These are phyloP conservation scores for Steatocranus sp. DNA, from an alignment of 2,797 vertebrate genomes.

Conservation along the genomic window DNA sequence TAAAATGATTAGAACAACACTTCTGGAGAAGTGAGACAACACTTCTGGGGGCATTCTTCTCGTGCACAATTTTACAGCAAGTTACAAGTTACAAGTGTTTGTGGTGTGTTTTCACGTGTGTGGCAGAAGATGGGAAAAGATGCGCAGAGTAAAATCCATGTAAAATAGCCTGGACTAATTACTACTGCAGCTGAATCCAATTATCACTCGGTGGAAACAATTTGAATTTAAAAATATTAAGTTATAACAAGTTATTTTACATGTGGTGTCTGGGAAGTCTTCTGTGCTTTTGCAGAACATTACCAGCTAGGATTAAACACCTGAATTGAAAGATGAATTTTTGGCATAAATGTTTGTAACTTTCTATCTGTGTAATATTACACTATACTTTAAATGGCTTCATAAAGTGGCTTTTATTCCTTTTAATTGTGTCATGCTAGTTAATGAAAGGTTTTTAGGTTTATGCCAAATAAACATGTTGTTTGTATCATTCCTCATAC, in stretches of 20 bases:
- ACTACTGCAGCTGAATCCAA: background rate
- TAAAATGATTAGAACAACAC: background rate
- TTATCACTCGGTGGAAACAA: background rate
- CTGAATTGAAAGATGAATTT: background rate
- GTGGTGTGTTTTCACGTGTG: background rate
- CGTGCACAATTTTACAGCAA: background rate
- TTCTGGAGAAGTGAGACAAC: background rate
- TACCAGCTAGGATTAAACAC: background rate
- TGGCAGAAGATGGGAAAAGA: background rate
- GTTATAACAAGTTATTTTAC: background rate
- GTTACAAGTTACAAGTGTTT: background rate
- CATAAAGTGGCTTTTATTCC: background rate
- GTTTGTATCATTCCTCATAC: background rate
- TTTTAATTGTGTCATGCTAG: background rate
- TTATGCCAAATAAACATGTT: background rate
- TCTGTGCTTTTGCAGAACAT: background rate
- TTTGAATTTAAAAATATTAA: background rate
- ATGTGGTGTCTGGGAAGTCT: background rate
- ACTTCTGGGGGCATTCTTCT: background rate
- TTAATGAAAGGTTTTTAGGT: background rate
- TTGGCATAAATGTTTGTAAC: background rate
- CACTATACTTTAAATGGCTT: background rate
- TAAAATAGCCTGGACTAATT: background rate
- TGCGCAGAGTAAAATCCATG: background rate
- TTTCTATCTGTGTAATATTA: background rate